Evolutionary conservation across 2,113 vertebrate species (phyloP), one percentile per base, ranked within the genome.

Genomic region (Ptilorrhoa leucosticta): DNA sequence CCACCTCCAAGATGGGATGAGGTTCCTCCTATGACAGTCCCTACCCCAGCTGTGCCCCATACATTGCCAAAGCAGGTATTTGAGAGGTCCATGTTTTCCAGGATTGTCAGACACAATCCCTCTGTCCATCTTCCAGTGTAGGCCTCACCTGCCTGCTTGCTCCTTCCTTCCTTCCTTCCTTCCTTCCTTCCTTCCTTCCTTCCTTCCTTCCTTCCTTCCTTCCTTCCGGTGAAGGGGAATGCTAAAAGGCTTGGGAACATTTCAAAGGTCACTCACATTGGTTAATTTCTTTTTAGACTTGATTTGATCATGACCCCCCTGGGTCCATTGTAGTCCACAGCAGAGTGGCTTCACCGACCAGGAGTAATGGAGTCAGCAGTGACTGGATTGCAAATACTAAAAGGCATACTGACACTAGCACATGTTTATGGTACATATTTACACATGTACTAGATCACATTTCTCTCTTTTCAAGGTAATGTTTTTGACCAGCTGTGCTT

Each of bases 241-340:
- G 15, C 18, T 64, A 66, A 50, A 70, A 60, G 2, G 4, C 39
- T 42, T 22, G 19, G 24, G 11, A 23, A 45, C 15, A 11, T 60
- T 79, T 69, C 53, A 64, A n/a, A 66, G 60, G 39, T 28, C 27
- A 37, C 19, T 37, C 15, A 6, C 0, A 4, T 21, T 60, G 68
- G 40, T 90, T 63, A 61, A 68, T 71, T 82, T 15, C 56, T n/a
- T 73, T 77, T 75, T 10, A 82, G 33, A 42, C 31, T 37, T 51
- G 12, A 68, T 47, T 53, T 63, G 39, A 14, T 40, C 39, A 27
- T 0, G 2, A 58, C 16, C 11, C 24, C 45, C 11, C 8, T 8
- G 9, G 13, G 5, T 11, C 6, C 0, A 0, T 4, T 35, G 72
- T 12, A 30, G 20, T 23, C 30, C 24, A 14, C 1, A 3, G 47